Conservation (phyloP, 2,888 invertebrate species). For the Lamellibrachia satsuma region DNA sequence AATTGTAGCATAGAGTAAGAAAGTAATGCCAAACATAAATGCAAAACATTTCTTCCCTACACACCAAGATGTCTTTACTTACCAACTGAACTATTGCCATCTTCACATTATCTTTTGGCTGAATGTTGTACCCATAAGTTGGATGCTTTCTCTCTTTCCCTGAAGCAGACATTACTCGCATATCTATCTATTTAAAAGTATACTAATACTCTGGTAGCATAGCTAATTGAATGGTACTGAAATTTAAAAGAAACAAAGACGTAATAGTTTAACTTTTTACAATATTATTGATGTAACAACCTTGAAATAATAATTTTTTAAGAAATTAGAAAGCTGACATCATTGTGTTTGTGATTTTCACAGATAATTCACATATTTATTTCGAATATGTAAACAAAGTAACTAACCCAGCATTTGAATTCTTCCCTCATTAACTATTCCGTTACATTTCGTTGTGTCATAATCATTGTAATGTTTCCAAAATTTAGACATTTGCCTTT, state of each 20-base stretch:
- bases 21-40: background rate
- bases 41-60: background rate
- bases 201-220: no score
- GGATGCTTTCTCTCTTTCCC: constrained; percentile 70
- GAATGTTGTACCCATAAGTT: constrained; percentile 73
- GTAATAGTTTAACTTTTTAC: background rate
- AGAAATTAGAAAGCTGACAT: background rate
- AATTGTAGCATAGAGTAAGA: background rate
- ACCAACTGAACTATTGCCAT: constrained; percentile 83
- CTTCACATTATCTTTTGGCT: constrained; percentile 84
- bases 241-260: no score
- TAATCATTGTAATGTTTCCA: background rate
- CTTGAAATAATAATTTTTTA: background rate
- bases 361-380: constrained; percentile 21
- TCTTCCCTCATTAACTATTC: background rate
- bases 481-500: no score
- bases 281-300: background rate
- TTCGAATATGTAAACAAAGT: constrained; percentile 44
- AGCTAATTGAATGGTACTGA: no score
- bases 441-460: background rate
- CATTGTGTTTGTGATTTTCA: background rate
- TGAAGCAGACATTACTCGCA: constrained; percentile 34
- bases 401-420: constrained; percentile 44
- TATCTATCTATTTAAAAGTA: no score
- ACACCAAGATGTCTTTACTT: constrained; percentile 58